Percentiles rank a stretch among this genome's conserved stretches.
Evolutionary conservation across 2,888 invertebrate genomes (phyloP).

Genomic region (Seira ritae): DNA sequence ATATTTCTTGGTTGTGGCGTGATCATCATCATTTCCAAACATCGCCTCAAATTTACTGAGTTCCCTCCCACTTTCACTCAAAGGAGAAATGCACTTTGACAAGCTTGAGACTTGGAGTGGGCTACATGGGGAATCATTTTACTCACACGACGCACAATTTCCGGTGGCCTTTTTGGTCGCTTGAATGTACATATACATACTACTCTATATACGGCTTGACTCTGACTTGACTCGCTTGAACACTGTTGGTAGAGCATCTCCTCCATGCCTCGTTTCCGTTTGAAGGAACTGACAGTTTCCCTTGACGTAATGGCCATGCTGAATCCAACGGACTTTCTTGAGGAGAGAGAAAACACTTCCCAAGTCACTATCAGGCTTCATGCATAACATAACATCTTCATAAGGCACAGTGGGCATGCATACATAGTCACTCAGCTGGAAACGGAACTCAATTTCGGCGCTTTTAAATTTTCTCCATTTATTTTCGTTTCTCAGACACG

Average conservation of each 20-base stretch:
- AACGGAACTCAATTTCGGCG: too few species aligned
- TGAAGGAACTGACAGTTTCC: conserved; percentile 39
- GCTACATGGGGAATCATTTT: neutral
- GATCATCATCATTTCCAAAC: conserved; percentile 30
- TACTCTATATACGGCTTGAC: neutral
- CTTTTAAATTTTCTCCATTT: too few species aligned
- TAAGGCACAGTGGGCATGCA: too few species aligned
- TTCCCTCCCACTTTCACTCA: conserved; percentile 13
- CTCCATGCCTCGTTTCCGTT: conserved; percentile 39
- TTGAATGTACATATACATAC: neutral
- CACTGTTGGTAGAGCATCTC: neutral
- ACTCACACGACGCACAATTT: conserved; percentile 42
- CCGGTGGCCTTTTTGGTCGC: conserved; percentile 39
- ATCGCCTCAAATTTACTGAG: conserved; percentile 36
- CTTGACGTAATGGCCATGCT: conserved; percentile 13
- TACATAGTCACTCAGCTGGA: too few species aligned
- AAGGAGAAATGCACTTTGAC: conserved; percentile 35
- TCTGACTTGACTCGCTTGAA: neutral
- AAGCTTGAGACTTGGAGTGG: conserved; percentile 11
- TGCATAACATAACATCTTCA: too few species aligned
- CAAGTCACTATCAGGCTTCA: too few species aligned
- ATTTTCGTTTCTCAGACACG: too few species aligned
- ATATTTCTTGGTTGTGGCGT: neutral
- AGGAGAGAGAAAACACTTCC: too few species aligned
- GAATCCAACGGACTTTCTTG: neutral